phyloP scores from a whole-genome alignment of 2,797 vertebrate species.

The Carcharodon carcharias region DNA sequence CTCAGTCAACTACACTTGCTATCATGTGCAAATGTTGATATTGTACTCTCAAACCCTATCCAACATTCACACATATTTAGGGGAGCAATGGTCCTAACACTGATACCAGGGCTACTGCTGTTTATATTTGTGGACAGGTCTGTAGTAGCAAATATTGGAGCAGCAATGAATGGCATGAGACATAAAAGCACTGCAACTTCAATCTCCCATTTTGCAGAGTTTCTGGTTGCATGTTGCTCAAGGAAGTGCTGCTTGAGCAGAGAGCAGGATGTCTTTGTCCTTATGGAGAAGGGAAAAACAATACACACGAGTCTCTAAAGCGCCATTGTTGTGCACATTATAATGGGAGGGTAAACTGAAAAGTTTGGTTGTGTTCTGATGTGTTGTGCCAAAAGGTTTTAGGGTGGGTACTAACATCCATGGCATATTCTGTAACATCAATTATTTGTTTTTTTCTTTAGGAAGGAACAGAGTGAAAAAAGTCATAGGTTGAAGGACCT shows the following conservation, averaged over 20 bases:
- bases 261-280: not conserved
- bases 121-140: not conserved
- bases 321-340: not conserved
- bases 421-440: not conserved
- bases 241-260: not conserved
- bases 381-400: not conserved
- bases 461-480: not conserved
- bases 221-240: not conserved
- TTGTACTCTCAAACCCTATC: not conserved
- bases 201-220: not conserved
- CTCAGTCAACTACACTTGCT: no score
- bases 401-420: not conserved
- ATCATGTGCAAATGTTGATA: not conserved
- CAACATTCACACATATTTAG: not conserved
- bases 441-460: not conserved
- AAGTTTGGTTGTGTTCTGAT: not conserved
- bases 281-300: not conserved
- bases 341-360: not conserved
- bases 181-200: not conserved
- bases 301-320: not conserved
- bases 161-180: not conserved
- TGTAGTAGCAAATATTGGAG: not conserved
- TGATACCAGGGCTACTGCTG: not conserved
- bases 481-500: not conserved
- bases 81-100: not conserved